phyloP scores from a whole-genome alignment of 2,797 vertebrate species.

The Gadopsis marmoratus region DNA sequence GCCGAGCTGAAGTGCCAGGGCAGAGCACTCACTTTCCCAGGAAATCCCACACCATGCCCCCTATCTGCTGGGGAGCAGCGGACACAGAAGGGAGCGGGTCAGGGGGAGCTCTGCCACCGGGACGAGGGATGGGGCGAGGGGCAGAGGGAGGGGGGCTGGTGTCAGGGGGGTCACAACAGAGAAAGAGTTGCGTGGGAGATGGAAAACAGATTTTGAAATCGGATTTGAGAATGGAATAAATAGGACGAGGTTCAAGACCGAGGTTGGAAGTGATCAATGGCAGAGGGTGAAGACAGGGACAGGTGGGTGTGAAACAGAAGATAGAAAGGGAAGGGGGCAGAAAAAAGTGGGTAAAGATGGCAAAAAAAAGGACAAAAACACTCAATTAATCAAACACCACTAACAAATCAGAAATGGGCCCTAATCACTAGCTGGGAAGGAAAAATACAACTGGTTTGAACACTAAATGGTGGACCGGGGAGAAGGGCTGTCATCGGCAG shows the following conservation, averaged over 20 bases:
- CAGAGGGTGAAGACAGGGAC: conserved; percentile 38
- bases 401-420: conserved; percentile 44
- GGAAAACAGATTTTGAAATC: conserved; percentile 31
- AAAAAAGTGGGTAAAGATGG: conserved; percentile 74
- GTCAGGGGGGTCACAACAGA: conserved; percentile 49
- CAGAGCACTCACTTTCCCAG: conserved; percentile 88
- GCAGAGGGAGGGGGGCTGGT: conserved; percentile 69
- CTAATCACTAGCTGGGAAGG: conserved; percentile 5
- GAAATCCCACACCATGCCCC: conserved; percentile 86
- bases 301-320: conserved; percentile 41
- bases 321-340: conserved; percentile 61
- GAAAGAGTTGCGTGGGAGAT: conserved; percentile 49
- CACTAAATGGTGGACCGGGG: not conserved
- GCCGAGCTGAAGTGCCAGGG: conserved; percentile 84
- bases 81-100: conserved; percentile 85
- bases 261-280: conserved; percentile 39
- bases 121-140: conserved; percentile 78
- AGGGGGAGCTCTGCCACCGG: conserved; percentile 86
- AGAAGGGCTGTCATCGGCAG: conserved; percentile 13
- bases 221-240: conserved; percentile 23
- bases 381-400: conserved; percentile 75
- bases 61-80: conserved; percentile 85
- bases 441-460: conserved; percentile 10
- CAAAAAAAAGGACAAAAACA: conserved; percentile 77
- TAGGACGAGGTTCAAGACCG: conserved; percentile 9